Conservation (phyloP, 2,113 vertebrate genomes). For the Ploceus nigricollis region DNA sequence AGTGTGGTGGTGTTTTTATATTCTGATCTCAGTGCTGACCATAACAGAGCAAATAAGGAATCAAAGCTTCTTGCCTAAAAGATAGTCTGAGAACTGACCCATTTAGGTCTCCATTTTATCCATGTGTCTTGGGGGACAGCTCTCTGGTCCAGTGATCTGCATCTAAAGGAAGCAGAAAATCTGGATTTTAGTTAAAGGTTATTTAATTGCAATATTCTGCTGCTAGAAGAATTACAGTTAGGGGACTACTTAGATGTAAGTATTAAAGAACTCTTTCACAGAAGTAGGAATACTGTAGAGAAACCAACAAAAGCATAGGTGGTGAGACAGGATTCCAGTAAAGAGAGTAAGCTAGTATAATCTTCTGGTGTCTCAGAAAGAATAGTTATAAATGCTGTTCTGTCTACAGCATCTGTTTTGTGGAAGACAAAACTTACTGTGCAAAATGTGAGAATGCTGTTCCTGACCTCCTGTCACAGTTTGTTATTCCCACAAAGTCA, state of each 20-base stretch:
- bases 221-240: background rate
- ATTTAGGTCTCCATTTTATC: background rate
- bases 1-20: background rate
- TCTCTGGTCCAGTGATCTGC: background rate
- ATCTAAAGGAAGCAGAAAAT: background rate
- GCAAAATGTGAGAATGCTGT: slow-evolving; percentile 29
- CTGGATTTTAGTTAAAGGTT: background rate
- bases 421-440: slow-evolving; percentile 54
- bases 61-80: background rate
- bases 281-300: background rate
- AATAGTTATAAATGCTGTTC: background rate
- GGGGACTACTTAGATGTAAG: background rate
- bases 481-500: slow-evolving; percentile 25
- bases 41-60: background rate
- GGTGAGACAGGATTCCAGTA: background rate
- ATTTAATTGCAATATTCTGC: background rate
- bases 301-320: background rate
- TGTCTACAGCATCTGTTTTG: slow-evolving; percentile 40
- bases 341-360: background rate
- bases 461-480: slow-evolving; percentile 29
- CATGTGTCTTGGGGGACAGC: background rate
- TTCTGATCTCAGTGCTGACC: background rate
- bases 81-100: background rate
- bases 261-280: background rate
- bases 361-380: background rate